Percentiles rank a stretch among this genome's conserved stretches.
phyloP scores from a whole-genome alignment of 2,797 vertebrate genomes.

The Peromyscus melanophrys region DNA sequence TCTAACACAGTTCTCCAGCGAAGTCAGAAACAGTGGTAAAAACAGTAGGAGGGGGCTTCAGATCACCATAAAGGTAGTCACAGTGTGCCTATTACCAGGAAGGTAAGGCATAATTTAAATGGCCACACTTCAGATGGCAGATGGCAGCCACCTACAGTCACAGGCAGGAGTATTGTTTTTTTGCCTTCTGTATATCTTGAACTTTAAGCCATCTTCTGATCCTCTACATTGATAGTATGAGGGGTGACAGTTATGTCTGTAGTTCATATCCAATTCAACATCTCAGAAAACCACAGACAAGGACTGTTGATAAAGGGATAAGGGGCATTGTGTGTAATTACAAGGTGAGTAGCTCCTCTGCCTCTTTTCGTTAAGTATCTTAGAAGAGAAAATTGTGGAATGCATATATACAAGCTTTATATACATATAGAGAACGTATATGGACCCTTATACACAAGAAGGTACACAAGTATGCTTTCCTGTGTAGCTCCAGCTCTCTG shows the following conservation, averaged over 20 bases:
- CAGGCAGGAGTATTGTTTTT: background rate
- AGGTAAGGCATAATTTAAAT: background rate
- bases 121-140: background rate
- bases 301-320: background rate
- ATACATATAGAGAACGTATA: background rate
- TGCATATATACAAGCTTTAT: background rate
- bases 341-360: background rate
- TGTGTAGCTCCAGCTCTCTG: background rate
- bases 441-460: background rate
- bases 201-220: constrained; percentile 33
- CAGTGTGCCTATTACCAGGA: background rate
- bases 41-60: background rate
- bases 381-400: background rate
- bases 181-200: constrained; percentile 31
- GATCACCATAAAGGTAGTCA: constrained; percentile 5
- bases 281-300: background rate
- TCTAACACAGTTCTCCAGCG: background rate
- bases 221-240: background rate
- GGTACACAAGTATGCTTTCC: background rate
- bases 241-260: background rate
- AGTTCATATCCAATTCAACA: background rate
- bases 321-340: background rate
- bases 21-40: constrained; percentile 47
- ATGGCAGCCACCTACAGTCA: background rate
- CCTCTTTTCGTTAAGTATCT: background rate